phyloP scores from a whole-genome alignment of 2,113 vertebrate genomes.

The Thamnophis sirtalis region DNA sequence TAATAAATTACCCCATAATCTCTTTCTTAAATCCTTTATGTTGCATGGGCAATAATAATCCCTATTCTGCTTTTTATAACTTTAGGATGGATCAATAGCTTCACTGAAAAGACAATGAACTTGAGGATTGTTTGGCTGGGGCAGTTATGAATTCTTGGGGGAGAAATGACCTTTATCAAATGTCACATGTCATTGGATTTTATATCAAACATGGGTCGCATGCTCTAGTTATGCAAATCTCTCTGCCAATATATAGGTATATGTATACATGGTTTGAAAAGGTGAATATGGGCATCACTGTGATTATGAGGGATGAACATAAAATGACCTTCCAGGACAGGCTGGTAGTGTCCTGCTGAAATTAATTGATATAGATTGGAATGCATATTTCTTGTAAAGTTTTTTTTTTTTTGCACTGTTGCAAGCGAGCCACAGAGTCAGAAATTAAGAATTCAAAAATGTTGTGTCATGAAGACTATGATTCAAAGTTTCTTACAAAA shows the following conservation, averaged over 20 bases:
- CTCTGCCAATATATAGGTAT: constrained; percentile 89
- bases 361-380: background rate
- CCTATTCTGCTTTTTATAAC: background rate
- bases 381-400: constrained; percentile 16
- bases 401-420: background rate
- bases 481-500: background rate
- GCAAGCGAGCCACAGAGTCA: background rate
- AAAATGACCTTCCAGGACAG: constrained; percentile 41
- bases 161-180: constrained; percentile 98
- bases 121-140: constrained; percentile 61
- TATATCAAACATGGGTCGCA: constrained; percentile 98
- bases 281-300: constrained; percentile 12
- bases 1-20: background rate
- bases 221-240: constrained; percentile 98
- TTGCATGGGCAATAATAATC: background rate
- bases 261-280: constrained; percentile 64
- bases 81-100: constrained; percentile 25
- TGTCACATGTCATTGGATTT: constrained; percentile 99
- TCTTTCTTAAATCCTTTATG: background rate
- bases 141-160: constrained; percentile 85
- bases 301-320: constrained; percentile 50
- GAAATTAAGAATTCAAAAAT: background rate
- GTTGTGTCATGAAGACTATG: background rate
- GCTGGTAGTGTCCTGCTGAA: background rate
- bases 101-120: constrained; percentile 38